Evolutionary conservation across 2,888 invertebrate genomes (phyloP).

Genomic region (Troides helena): DNA sequence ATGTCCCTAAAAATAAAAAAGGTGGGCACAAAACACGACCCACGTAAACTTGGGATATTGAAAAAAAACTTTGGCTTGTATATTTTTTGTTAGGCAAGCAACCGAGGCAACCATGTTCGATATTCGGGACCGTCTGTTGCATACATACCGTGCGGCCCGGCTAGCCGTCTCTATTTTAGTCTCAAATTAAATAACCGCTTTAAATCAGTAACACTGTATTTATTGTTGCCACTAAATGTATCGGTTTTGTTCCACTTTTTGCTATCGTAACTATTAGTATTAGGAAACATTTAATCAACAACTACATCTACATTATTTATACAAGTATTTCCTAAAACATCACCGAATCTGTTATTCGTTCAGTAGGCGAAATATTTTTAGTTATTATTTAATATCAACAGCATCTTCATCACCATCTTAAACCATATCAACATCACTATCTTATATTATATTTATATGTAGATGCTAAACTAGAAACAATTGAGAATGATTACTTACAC

Average conservation of each 20-base stretch:
- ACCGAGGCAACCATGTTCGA: conserved; percentile 50
- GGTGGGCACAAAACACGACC: conserved; percentile 66
- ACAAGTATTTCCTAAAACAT: too few relatives aligned
- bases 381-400: too few relatives aligned
- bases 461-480: too few relatives aligned
- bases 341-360: too few relatives aligned
- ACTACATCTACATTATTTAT: neutral
- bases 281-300: neutral
- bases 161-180: conserved; percentile 49
- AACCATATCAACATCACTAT: too few relatives aligned
- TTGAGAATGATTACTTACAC: too few relatives aligned
- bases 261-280: neutral
- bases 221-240: conserved; percentile 23
- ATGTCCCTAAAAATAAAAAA: conserved; percentile 76
- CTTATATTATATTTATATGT: too few relatives aligned
- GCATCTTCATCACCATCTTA: too few relatives aligned
- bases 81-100: conserved; percentile 57
- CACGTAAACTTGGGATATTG: conserved; percentile 69
- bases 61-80: conserved; percentile 63
- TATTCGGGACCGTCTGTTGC: conserved; percentile 64
- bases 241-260: neutral
- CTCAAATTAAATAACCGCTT: conserved; percentile 37
- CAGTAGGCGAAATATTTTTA: too few relatives aligned
- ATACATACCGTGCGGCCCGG: conserved; percentile 45
- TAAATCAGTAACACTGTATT: conserved; percentile 35